Evolutionary conservation across 2,888 invertebrate genomes (phyloP).

Genomic region (Ametastegia equiseti): DNA sequence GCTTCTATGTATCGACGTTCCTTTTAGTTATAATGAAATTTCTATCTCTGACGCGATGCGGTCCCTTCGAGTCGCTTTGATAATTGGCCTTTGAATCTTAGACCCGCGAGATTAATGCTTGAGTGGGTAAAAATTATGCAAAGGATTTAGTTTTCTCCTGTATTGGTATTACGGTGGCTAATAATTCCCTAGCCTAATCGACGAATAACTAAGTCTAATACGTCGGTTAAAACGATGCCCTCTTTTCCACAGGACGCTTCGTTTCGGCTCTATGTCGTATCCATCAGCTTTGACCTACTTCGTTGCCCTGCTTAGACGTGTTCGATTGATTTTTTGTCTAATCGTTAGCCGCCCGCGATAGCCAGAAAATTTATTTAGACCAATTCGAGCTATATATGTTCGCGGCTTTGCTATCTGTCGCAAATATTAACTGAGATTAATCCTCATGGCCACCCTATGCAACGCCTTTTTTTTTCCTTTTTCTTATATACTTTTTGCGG

Average conservation of each 20-base stretch:
- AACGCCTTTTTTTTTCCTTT: neutral
- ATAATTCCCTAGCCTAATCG: neutral
- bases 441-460: neutral
- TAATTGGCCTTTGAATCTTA: constrained; percentile 20
- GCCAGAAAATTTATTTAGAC: constrained; percentile 2
- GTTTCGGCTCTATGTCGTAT: neutral
- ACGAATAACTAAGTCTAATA: neutral
- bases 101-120: neutral
- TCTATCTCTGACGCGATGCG: neutral
- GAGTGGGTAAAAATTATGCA: constrained; percentile 18
- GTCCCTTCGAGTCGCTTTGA: neutral
- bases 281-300: constrained; percentile 16
- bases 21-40: neutral
- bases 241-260: neutral
- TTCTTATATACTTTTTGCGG: neutral
- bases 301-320: neutral
- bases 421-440: constrained; percentile 33
- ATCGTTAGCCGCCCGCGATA: neutral
- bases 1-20: neutral
- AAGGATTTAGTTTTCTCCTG: no score
- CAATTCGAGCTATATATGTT: neutral
- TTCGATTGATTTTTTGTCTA: constrained; percentile 13
- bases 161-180: no score
- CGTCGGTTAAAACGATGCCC: neutral
- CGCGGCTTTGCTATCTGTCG: constrained; percentile 30